These are phyloP conservation scores for Phocides pigmalion DNA, from an alignment of 1,140 invertebrate genomes.

Conservation along the genomic window DNA sequence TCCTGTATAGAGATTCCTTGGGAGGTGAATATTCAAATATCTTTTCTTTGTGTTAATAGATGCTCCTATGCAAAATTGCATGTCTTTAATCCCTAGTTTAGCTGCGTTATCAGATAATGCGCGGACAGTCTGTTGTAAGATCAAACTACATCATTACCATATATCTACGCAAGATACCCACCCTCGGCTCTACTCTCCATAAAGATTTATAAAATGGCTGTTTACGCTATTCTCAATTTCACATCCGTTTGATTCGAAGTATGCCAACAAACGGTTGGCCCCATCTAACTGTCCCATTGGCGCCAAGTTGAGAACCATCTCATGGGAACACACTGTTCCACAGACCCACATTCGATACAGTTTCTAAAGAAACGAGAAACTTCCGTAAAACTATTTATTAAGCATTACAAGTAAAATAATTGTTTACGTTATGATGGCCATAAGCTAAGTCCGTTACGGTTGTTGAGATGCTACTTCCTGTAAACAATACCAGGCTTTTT, in stretches of 20 bases:
- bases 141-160: background rate
- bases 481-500: no score
- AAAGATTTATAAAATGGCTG: background rate
- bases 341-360: slow-evolving; percentile 40
- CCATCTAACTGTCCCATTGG: slow-evolving; percentile 46
- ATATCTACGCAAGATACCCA: background rate
- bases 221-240: slow-evolving; percentile 12
- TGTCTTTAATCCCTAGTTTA: no score
- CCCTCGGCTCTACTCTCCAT: background rate
- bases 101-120: no score
- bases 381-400: slow-evolving; percentile 10
- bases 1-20: no score
- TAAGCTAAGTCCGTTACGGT: no score
- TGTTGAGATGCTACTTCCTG: no score
- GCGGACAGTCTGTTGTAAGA: no score
- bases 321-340: slow-evolving; percentile 51
- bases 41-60: no score
- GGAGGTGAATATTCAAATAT: no score
- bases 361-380: slow-evolving; percentile 25
- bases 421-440: background rate
- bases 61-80: no score
- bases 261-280: slow-evolving; percentile 55
- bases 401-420: background rate
- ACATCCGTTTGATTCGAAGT: slow-evolving; percentile 34
- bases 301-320: slow-evolving; percentile 47